Evolutionary conservation across 2,888 invertebrate species (phyloP), one percentile per base, ranked within the genome.

Genomic region (Physocephala rufipes): DNA sequence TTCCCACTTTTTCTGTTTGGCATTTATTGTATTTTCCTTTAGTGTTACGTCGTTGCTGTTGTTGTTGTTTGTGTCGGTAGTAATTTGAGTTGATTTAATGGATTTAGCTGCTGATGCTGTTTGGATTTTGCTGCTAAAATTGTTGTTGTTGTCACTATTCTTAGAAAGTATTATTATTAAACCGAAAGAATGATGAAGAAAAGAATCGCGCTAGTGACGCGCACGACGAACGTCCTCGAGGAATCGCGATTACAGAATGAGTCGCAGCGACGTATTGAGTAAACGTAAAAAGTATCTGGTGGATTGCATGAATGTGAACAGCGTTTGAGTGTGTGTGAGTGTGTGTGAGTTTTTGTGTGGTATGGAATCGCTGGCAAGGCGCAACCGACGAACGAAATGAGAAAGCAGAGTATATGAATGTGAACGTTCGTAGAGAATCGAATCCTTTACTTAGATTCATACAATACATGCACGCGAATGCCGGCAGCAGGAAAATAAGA

Each of bases 221-320:
- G 83, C 82, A 81, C 84, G 81, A 82, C 83, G 82, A 81, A 84
- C 85, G 85, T 86, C 85, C 85, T 86, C 86, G 84, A 85, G 83
- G 85, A 85, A 85, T 84, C 85, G 86, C 85, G 85, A 82, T 83
- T 85, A 85, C 85, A 85, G 85, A 85, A 85, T 85, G 85, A 84
- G 83, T 84, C 81, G 82, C 82, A 85, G 84, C 81, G 82, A 82
- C 84, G 82, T 82, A 81, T 79, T 82, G 83, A 84, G 84, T 84
- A 83, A 84, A 81, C 85, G 84, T 84, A 83, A 84, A 85, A 78
- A 78, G 79, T 78, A 79, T 79, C 79, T 77, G 76, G 75, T 68
- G 62, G 68, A 61, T 9, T 68, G 68, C 68, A 68, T 51, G 51
- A 43, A n/a, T 15, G 21, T 19, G 9, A 19, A 19, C 61, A n/a